Conservation (phyloP, 1,140 invertebrate genomes). For the Ostrea denselamellosa region DNA sequence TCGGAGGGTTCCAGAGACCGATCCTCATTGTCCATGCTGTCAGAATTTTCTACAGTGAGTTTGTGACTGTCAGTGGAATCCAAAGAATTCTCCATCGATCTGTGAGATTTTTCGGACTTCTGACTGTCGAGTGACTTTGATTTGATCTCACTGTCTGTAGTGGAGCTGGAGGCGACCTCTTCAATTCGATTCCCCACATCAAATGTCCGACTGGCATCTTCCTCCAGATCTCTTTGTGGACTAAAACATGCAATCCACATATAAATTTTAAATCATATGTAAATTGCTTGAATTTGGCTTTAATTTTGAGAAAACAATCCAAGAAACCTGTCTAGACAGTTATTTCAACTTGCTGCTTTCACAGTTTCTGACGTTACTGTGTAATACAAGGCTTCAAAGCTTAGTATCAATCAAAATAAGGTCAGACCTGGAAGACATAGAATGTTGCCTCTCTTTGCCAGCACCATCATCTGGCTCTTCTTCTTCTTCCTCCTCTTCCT, state of each 20-base stretch:
- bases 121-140: background rate
- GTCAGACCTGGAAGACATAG: background rate
- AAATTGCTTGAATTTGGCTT: no score
- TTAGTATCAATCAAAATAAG: background rate
- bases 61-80: background rate
- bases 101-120: background rate
- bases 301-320: no score
- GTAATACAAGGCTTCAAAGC: no score
- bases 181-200: background rate
- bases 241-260: background rate
- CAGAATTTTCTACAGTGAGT: background rate
- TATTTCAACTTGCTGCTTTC: no score
- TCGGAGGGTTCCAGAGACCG: background rate
- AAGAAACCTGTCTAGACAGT: no score
- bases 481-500: conserved; percentile 67
- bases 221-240: conserved; percentile 21
- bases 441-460: conserved; percentile 17
- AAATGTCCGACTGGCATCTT: background rate
- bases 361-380: no score
- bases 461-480: background rate
- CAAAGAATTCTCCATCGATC: background rate
- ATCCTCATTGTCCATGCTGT: conserved; percentile 20
- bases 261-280: no score
- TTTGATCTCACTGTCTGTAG: background rate
- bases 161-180: conserved; percentile 2